Base-by-base conservation (phyloP, 1,140 invertebrate species). In the Zaprionus vittiger region DNA sequence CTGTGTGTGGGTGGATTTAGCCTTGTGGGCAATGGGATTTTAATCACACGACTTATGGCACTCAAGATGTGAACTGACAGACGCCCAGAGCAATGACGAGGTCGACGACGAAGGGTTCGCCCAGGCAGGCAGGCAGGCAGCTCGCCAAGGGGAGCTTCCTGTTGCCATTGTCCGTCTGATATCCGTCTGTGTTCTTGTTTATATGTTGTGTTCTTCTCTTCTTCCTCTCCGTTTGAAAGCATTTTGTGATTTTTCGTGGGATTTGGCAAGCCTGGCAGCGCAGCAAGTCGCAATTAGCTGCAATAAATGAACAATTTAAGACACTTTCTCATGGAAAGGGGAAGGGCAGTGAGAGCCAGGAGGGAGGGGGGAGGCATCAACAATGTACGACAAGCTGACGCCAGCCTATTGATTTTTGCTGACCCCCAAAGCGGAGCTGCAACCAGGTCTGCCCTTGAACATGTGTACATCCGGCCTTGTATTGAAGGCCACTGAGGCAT, bases 41-140 rank as follows among this genome's bases (percentile, higher is more conserved):
- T 92, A 92, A 92, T 92, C 89, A 92, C 91, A 92, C 91, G 90
- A 92, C 91, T 92, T 92, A 92, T 92, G 91, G 91, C 91, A 92
- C 91, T 90, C 89, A 82, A 85, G 79, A 91, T 89, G 81, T 91
- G 81, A 91, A 91, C 89, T 83, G 89, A 92, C 85, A 91, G 86
- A 85, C 86, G 83, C 81, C 69, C 63, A 26, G 56, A 63, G 60
- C 47, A n/a, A 47, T 49, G 47, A 24, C 15, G 37, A 26, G 4
- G 26, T 26, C 37, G 4, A 15, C 28, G 31, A 34, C 83, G 84
- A 90, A 83, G 79, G 74, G 89, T 82, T 89, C 77, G 64, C 62
- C 26, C 55, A 22, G 41, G 47, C 65, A 63, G 9, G 11, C 34
- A 11, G 34, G 47, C 65, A 63, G 7, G 37, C 37, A 38, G 37